phyloP scores from a whole-genome alignment of 2,888 invertebrate genomes.

The Diaphora mendica region DNA sequence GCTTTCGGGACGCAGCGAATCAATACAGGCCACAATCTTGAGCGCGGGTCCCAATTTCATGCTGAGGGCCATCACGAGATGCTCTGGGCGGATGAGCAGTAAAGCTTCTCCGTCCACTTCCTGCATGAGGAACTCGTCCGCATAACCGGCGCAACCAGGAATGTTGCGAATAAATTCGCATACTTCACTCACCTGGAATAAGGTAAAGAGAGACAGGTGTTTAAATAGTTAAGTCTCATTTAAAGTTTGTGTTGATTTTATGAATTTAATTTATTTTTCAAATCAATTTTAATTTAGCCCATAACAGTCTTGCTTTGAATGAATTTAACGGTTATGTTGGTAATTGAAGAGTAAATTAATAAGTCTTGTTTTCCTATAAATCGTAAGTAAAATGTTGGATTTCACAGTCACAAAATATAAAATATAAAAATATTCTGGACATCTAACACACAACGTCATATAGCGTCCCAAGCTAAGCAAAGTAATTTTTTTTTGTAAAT shows the following conservation, averaged over 20 bases:
- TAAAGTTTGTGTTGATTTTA: not conserved
- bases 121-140: conserved; percentile 97
- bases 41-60: conserved; percentile 98
- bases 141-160: conserved; percentile 96
- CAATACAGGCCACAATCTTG: conserved; percentile 97
- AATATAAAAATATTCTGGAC: no score
- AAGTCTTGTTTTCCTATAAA: no score
- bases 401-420: no score
- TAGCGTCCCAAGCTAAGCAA: no score
- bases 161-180: conserved; percentile 95
- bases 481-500: no score
- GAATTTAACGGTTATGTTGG: not conserved
- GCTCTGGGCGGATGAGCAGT: conserved; percentile 96
- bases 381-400: no score
- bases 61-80: conserved; percentile 96
- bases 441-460: no score
- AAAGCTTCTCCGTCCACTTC: conserved; percentile 98
- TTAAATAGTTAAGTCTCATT: not conserved
- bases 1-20: conserved; percentile 90
- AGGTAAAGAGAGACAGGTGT: no score
- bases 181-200: conserved; percentile 91
- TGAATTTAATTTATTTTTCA: not conserved
- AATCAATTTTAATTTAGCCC: no score
- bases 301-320: not conserved
- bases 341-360: not conserved